These are phyloP conservation scores for Pteropus alecto DNA, from an alignment of 2,113 vertebrate species.

Conservation along the genomic window DNA sequence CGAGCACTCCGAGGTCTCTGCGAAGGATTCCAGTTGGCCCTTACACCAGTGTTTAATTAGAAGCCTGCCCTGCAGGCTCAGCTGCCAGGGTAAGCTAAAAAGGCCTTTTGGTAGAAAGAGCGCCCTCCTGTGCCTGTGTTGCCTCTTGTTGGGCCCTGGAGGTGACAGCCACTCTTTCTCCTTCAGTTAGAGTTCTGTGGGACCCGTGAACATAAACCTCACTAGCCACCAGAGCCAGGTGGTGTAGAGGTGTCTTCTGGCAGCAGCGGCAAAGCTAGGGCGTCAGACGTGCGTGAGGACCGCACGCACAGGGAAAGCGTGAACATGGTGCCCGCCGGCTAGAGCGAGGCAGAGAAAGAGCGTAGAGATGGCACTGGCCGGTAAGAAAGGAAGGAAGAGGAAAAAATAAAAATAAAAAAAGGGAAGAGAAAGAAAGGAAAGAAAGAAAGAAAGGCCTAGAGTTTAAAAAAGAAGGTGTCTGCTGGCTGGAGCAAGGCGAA, in stretches of 20 bases:
- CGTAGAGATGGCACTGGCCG: no score
- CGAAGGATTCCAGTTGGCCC: not conserved
- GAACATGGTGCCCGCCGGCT: not conserved
- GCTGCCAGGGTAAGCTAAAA: no score
- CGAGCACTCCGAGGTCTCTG: not conserved
- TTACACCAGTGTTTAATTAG: not conserved
- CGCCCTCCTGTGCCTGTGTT: no score
- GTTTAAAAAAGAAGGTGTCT: no score
- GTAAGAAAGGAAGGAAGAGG: not conserved
- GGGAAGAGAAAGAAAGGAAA: not conserved
- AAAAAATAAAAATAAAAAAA: no score
- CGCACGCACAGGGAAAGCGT: not conserved
- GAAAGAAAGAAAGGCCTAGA: not conserved
- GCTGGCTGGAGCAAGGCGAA: not conserved
- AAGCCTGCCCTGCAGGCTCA: not conserved
- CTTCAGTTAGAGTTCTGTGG: not conserved
- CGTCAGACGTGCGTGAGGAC: not conserved
- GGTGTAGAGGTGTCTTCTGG: not conserved
- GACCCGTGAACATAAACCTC: not conserved
- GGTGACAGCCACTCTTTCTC: not conserved
- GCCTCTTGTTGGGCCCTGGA: not conserved
- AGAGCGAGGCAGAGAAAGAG: not conserved
- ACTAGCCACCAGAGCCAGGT: not conserved
- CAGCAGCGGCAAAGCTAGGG: not conserved
- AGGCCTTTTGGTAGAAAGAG: not conserved